Base-by-base conservation (phyloP, 1,140 invertebrate species). In the Calliopsis andreniformis region DNA sequence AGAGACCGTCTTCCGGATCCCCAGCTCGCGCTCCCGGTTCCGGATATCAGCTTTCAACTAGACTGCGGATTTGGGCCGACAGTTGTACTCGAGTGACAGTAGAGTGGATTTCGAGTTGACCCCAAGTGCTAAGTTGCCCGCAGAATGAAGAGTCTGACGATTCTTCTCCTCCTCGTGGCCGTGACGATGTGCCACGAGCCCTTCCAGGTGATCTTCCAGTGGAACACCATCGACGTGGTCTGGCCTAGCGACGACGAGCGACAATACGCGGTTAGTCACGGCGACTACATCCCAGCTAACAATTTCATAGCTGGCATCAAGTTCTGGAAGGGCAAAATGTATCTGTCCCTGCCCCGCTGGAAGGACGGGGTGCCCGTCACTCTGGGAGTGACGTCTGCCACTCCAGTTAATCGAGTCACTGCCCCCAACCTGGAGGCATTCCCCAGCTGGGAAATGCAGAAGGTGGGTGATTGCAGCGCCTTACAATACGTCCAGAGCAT, bases 401-500 rank as follows among this genome's bases (percentile, higher is more conserved):
- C 75, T 3, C 87, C 87, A 1, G 58, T 89, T 0, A 92, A 93
- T 20, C 90, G 87, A 16, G 88, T 92, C 23, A 94, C 94, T 0
- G 93, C 94, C 10, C 94, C 94, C 0, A 91, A 92, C 32, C 77
- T 96, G 14, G 90, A 92, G 18, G 94, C 95, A 2, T 96, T 93
- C 84, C 95, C 95, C 16, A 94, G 89, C 71, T 96, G 95, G 95
- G 90, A 89, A 0, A 93, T 94, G 89, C 95, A 96, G 85, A 89
- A 90, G 7, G 63, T 94, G 16, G 94, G 93, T 0, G 89, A 92
- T 35, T 96, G 95, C 88, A 86, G 81, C 1, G 93, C 94, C 2
- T 92, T 96, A 28, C 95, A 96, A 82, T 94, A 94, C 72, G 95
- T 96, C 5, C 95, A 95, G 85, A 94, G 94, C 78, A 92, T 96